These are phyloP conservation scores for Drosophila hydei DNA, from an alignment of 1,140 invertebrate species.

Conservation along the genomic window DNA sequence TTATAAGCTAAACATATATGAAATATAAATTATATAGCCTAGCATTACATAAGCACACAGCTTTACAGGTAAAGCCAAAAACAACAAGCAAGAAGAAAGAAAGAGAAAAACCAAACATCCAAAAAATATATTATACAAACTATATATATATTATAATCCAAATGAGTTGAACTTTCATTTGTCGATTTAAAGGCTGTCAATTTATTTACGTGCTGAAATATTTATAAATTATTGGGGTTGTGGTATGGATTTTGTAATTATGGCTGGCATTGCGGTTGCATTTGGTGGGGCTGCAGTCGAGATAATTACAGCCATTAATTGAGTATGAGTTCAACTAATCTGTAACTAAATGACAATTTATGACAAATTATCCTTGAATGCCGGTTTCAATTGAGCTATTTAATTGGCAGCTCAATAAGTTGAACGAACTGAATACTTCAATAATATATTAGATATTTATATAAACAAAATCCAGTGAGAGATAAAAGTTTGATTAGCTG, in stretches of 20 bases:
- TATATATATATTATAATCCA: constrained; percentile 21
- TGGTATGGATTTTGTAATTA: constrained; percentile 9
- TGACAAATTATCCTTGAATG: not conserved
- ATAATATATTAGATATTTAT: no score
- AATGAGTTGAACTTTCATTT: constrained; percentile 22
- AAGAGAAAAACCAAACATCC: constrained; percentile 47
- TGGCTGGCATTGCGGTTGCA: constrained; percentile 6
- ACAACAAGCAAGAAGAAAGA: constrained; percentile 20
- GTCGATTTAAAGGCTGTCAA: constrained; percentile 48
- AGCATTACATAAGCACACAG: constrained; percentile 45
- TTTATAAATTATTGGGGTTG: constrained; percentile 28
- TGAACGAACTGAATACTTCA: not conserved
- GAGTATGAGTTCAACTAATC: constrained; percentile 14
- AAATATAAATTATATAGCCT: constrained; percentile 11
- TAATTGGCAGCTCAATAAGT: not conserved
- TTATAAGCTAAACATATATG: constrained; percentile 13
- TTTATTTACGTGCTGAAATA: constrained; percentile 52
- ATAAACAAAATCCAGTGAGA: no score
- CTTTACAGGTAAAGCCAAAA: constrained; percentile 72
- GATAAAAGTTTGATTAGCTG: no score
- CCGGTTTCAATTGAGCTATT: not conserved
- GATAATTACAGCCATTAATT: constrained; percentile 29
- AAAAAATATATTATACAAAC: constrained; percentile 50
- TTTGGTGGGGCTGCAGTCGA: not conserved
- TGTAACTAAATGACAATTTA: constrained; percentile 37